Percentiles rank a stretch among this genome's conserved stretches.
These are phyloP conservation scores for Paraplagusia blochii DNA, from an alignment of 2,113 vertebrate genomes.

Conservation along the genomic window DNA sequence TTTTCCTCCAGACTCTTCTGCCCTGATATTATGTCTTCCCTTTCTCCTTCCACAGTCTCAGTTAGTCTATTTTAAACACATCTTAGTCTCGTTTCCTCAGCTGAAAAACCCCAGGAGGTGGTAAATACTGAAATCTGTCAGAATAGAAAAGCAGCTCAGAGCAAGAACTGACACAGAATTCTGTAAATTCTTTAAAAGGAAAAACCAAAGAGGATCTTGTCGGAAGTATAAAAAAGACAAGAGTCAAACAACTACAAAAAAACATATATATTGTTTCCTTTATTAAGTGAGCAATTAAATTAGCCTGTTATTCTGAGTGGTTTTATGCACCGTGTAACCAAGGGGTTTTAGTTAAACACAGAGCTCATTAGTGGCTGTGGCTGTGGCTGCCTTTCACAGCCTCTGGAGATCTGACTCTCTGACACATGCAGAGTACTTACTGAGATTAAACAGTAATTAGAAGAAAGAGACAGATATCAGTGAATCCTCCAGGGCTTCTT, in stretches of 20 bases:
- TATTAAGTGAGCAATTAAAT: background rate
- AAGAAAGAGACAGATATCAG: background rate
- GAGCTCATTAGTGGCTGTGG: background rate
- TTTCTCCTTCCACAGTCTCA: constrained; percentile 31
- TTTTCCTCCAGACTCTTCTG: constrained; percentile 1
- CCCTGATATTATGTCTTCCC: constrained; percentile 10
- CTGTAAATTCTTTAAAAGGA: background rate
- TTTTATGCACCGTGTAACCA: background rate
- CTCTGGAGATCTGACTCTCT: background rate
- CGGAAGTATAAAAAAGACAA: background rate
- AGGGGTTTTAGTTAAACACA: background rate
- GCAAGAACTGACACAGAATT: background rate
- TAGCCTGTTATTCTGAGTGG: background rate
- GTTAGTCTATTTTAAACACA: constrained; percentile 36
- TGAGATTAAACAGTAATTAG: too few species aligned
- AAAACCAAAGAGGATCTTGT: background rate
- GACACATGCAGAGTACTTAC: background rate
- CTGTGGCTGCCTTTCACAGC: background rate
- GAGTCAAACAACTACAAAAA: background rate
- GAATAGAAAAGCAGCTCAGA: constrained; percentile 13
- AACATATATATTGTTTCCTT: background rate
- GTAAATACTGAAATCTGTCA: constrained; percentile 14
- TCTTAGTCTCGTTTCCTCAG: constrained; percentile 31
- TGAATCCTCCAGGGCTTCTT: background rate
- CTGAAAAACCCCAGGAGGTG: constrained; percentile 21